A percentile compares a stretch with the other conserved stretches of the same genome.
Evolutionary conservation across 2,797 vertebrate species (phyloP).

Genomic region (Helostoma temminkii): DNA sequence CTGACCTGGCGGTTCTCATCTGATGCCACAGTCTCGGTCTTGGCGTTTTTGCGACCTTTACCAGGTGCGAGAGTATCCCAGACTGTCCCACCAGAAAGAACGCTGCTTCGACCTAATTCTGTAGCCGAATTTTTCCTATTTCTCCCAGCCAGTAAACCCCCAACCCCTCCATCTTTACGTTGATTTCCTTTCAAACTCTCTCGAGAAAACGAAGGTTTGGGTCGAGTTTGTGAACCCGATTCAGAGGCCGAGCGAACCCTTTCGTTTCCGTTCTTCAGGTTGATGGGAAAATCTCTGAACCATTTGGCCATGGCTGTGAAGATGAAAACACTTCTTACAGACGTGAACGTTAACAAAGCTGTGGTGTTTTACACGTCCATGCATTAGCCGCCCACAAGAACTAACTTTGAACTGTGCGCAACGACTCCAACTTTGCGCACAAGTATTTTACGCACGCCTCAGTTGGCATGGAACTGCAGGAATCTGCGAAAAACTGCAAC

Average conservation of each 20-base stretch:
- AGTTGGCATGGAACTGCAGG: neutral
- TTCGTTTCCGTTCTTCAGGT: conserved; percentile 91
- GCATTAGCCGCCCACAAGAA: neutral
- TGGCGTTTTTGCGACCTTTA: conserved; percentile 91
- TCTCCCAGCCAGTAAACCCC: conserved; percentile 81
- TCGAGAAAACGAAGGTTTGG: conserved; percentile 78
- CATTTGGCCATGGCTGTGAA: conserved; percentile 91
- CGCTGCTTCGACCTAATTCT: conserved; percentile 79
- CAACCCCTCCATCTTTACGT: conserved; percentile 84
- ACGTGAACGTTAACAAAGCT: conserved; percentile 7
- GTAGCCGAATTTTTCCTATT: conserved; percentile 91
- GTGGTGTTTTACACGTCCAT: neutral
- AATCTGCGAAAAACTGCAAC: neutral
- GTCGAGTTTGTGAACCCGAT: conserved; percentile 82
- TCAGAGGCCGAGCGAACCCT: conserved; percentile 87
- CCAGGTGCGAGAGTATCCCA: conserved; percentile 88
- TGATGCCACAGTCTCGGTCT: conserved; percentile 75
- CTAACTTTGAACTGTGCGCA: conserved; percentile 25
- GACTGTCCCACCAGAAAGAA: conserved; percentile 74
- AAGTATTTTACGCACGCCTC: conserved; percentile 45
- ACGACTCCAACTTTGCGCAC: conserved; percentile 66
- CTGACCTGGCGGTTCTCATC: conserved; percentile 82
- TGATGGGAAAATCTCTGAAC: conserved; percentile 97
- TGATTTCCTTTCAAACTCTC: conserved; percentile 82
- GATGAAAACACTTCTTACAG: conserved; percentile 13